phyloP scores from a whole-genome alignment of 2,113 vertebrate genomes.

The Isurus oxyrinchus region DNA sequence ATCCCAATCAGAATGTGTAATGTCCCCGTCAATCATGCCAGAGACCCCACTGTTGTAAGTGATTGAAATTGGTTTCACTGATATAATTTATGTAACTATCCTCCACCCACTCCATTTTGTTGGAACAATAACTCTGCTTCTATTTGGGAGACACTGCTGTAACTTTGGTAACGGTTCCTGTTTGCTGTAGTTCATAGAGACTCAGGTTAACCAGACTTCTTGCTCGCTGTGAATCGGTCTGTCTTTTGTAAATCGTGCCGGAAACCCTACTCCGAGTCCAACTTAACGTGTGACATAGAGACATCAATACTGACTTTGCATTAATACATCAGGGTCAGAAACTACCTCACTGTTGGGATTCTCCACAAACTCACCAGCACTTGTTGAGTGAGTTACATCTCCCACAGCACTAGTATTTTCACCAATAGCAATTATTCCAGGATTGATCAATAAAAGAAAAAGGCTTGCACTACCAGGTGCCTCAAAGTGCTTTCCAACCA shows the following conservation, averaged over 20 bases:
- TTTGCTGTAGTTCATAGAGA: neutral
- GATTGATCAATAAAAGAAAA: neutral
- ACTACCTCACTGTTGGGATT: neutral
- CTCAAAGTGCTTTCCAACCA: too few species aligned
- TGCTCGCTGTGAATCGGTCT: neutral
- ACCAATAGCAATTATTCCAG: neutral
- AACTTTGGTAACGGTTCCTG: neutral
- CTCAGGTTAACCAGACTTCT: neutral
- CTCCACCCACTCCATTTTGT: neutral
- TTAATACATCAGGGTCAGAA: neutral
- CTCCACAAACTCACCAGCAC: neutral
- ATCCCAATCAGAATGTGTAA: neutral
- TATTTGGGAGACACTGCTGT: neutral
- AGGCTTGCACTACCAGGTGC: neutral
- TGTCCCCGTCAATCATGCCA: neutral
- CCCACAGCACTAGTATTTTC: neutral
- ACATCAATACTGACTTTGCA: neutral
- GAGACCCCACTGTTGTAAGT: neutral
- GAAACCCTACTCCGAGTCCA: neutral
- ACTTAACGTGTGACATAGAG: neutral
- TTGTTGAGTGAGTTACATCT: neutral
- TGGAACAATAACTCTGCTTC: neutral
- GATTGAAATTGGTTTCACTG: neutral
- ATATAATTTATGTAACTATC: neutral
- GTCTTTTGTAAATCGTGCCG: neutral